These are phyloP conservation scores for Iselma pallidipennis DNA, from an alignment of 2,888 invertebrate genomes.

Conservation along the genomic window DNA sequence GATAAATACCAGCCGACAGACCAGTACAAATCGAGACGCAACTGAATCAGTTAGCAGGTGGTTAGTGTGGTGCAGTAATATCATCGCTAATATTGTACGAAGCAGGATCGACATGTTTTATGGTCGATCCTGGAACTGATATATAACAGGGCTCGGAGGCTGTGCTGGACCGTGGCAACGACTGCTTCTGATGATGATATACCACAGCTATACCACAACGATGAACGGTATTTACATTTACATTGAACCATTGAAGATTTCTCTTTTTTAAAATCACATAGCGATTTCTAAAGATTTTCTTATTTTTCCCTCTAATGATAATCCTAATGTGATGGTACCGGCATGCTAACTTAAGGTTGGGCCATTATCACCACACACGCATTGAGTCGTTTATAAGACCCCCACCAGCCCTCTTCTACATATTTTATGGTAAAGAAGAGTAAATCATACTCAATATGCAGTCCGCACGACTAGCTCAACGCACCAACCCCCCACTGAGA, in stretches of 20 bases:
- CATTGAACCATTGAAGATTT: neutral
- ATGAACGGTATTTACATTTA: neutral
- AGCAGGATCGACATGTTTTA: constrained; percentile 32
- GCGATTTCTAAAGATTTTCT: too few species aligned
- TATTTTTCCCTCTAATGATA: constrained; percentile 12
- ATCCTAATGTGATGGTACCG: constrained; percentile 16
- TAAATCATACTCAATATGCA: constrained; percentile 27
- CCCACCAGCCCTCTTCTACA: too few species aligned
- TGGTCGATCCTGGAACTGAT: constrained; percentile 29
- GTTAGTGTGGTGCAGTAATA: constrained; percentile 33
- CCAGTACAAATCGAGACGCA: constrained; percentile 45
- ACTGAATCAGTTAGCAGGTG: constrained; percentile 45
- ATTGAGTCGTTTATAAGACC: neutral
- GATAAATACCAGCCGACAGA: constrained; percentile 43
- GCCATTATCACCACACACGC: constrained; percentile 15
- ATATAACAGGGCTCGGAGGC: constrained; percentile 23
- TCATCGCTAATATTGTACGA: constrained; percentile 31
- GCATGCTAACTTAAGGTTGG: constrained; percentile 18
- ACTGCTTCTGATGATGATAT: constrained; percentile 3
- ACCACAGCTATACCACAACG: neutral
- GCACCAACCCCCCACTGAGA: constrained; percentile 24
- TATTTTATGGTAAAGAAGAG: neutral
- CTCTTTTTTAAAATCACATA: constrained; percentile 13
- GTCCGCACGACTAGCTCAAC: constrained; percentile 28
- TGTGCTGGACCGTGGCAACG: constrained; percentile 16